phyloP scores from a whole-genome alignment of 2,797 vertebrate species.

The Trichosurus vulpecula region DNA sequence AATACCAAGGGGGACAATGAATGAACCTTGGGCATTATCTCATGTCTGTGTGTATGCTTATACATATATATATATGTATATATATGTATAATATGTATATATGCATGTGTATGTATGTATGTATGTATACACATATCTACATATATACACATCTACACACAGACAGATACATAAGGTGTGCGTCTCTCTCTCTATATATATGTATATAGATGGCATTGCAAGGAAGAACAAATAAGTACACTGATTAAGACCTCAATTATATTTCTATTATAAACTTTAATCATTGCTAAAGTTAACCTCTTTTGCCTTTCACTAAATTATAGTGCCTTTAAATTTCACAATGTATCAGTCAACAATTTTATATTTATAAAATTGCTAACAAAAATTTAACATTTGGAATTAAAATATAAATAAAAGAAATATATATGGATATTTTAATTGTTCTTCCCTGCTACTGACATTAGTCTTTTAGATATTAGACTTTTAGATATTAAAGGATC shows the following conservation, averaged over 20 bases:
- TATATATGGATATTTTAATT: neutral
- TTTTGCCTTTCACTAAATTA: neutral
- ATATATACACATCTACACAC: no score
- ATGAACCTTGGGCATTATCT: neutral
- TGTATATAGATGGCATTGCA: neutral
- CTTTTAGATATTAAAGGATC: neutral
- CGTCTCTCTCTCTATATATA: no score
- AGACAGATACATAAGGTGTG: no score
- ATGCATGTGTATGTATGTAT: neutral
- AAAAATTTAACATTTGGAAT: neutral
- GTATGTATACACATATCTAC: neutral
- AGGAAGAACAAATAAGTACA: neutral
- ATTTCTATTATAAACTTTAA: neutral
- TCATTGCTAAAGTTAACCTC: neutral
- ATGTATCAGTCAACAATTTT: neutral
- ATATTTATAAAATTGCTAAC: neutral
- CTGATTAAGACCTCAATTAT: neutral
- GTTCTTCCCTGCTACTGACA: neutral
- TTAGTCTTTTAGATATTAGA: neutral
- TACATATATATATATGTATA: neutral
- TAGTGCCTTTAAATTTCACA: neutral
- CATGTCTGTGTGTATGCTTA: neutral
- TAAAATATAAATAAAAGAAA: constrained; percentile 35
- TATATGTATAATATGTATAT: neutral
- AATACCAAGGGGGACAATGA: neutral